These are phyloP conservation scores for Dendropsophus ebraccatus DNA, from an alignment of 2,113 vertebrate genomes.

Conservation along the genomic window DNA sequence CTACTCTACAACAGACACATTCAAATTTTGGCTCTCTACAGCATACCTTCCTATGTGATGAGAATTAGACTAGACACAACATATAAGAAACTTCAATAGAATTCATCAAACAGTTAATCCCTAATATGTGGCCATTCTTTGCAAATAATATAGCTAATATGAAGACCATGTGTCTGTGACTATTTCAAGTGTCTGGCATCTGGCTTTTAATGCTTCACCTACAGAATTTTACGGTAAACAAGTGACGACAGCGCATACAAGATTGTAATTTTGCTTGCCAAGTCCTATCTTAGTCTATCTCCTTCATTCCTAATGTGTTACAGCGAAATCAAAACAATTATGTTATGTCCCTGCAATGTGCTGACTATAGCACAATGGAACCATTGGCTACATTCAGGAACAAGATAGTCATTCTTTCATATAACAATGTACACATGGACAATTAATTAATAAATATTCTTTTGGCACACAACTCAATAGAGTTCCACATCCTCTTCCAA, in stretches of 20 bases:
- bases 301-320: conserved; percentile 12
- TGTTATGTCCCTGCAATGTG: conserved; percentile 48
- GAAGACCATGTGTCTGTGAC: conserved; percentile 13
- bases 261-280: conserved; percentile 34
- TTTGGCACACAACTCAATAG: background rate
- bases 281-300: conserved; percentile 38
- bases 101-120: background rate
- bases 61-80: conserved; percentile 11
- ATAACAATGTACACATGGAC: conserved; percentile 12
- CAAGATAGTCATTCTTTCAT: conserved; percentile 11
- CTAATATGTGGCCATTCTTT: background rate
- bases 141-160: conserved; percentile 29
- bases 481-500: conserved; percentile 14
- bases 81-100: conserved; percentile 5
- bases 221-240: conserved; percentile 35
- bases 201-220: conserved; percentile 10
- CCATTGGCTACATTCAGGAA: conserved; percentile 8
- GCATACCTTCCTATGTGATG: conserved; percentile 16
- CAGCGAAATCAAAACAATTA: conserved; percentile 44
- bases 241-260: conserved; percentile 31
- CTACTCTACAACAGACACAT: background rate
- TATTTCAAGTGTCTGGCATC: conserved; percentile 8
- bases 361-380: conserved; percentile 37
- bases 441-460: conserved; percentile 11
- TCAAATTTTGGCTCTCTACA: background rate